Evolutionary conservation across 1,140 invertebrate species (phyloP), one percentile per base, ranked within the genome.

Genomic region (Sarcophaga peregrina): DNA sequence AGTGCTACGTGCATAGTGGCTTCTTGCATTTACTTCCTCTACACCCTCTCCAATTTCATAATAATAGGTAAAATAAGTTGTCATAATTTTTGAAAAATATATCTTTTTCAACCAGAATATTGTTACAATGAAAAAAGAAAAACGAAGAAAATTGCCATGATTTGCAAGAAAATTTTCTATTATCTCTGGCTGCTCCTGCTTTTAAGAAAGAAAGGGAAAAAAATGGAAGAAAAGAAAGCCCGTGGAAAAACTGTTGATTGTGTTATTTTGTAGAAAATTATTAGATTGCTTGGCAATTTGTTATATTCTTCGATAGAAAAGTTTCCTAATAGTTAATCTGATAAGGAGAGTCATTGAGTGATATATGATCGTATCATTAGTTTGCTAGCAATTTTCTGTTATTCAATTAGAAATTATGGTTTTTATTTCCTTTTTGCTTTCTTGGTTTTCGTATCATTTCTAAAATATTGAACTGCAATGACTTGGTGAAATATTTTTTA

Each of bases 1-100:
- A 78, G 75, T 78, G 48, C 48, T 52, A 78, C 75, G 75, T 78
- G 75, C 25, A 78, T 11, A 78, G 47, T 78, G 75, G 47, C 17
- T 48, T 48, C 17, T 76, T 17, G 9, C 9, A 10, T 68, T 68
- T 8, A 5, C 25, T 2, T 37, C 25, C 25, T 37, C 25, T 37
- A 37, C 25, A 37, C 25, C 25, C 25, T 37, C 25, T 37, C 25
- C 25, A 37, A 37, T 37, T 37, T 37, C 25, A 15, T 68, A 68
- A 68, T 68, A 68, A 68, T 68, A 68, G 62, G 62, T 68, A 68
- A 68, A 68, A 68, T 68, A 68, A 68, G 62, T 20, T 68, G 20
- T 68, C 62, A 68, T 68, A 68, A 68, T 68, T n/a, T 68, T 9
- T 68, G 25, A 37, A 37, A 68, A 68, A 58, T 58, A 58, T 58